Evolutionary conservation across 2,113 vertebrate species (phyloP), one percentile per base, ranked within the genome.

Genomic region (Petaurus breviceps): DNA sequence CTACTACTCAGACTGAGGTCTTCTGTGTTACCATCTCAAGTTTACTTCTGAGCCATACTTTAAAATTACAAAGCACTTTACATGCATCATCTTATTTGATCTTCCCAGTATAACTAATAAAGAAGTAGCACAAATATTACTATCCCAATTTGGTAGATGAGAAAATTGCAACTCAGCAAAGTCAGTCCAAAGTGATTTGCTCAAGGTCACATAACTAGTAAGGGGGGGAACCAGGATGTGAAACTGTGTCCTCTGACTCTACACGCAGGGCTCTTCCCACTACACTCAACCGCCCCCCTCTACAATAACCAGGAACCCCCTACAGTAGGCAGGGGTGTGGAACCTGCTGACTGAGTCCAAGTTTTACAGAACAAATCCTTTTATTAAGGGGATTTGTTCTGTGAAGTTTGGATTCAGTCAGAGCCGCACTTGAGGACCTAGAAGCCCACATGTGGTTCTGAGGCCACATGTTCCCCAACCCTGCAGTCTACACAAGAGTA

Each of bases 261-360:
- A 96, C 55, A 53, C 93, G 43, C 5, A 95, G 94, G 55, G 61
- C 5, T 94, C 92, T 90, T 94, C 92, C 19, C 49, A 91, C 28
- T 94, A 55, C 25, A 26, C 54, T 55, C 26, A 19, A 26, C 28
- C 37, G 28, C 2, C 57, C 37, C 11, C 12, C 51, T 12, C 31
- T 37, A 0, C 28, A 68, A 68, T 68, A 68, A 68, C 57, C 10
- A 11, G 14, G 10, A 5, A 50, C 50, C 46, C 89, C n/a, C 47
- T 6, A 47, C 1, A 52, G 51, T 52, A 52, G 12, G 51, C 51
- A 52, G 16, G 16, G 52, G 52, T 52, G 2, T 16, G 52, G 52
- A 52, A 52, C 52, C 52, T 52, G 52, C 19, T 52, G 51, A 52
- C 51, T 52, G 51, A 52, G 2, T 52, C 51, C 51, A 52, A 52